Base-by-base conservation (phyloP, 2,888 invertebrate genomes). In the Augiades crinisus region DNA sequence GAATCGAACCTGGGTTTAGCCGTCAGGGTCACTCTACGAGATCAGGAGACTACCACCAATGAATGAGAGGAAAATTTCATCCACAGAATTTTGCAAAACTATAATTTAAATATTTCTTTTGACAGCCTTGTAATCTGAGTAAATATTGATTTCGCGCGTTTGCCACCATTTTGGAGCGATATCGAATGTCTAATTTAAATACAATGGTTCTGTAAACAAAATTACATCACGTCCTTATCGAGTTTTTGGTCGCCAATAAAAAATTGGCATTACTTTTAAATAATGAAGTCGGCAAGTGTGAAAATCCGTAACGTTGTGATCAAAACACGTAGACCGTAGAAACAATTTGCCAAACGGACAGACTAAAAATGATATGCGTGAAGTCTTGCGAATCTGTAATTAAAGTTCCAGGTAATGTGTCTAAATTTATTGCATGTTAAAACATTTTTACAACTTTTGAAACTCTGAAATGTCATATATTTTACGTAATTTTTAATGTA, bases 61-160 rank as follows among this genome's bases (percentile, higher is more conserved):
- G n/a, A n/a, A n/a, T n/a, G n/a, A n/a, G n/a, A n/a, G n/a, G n/a
- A n/a, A n/a, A n/a, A n/a, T n/a, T n/a, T n/a, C n/a, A n/a, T n/a
- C n/a, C n/a, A n/a, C n/a, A n/a, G n/a, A n/a, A 34, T 36, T 36
- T 30, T 43, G 43, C 50, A 50, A 31, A 40, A 50, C 50, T 50
- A 43, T 50, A 50, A 43, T 50, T 43, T 50, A 43, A 50, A 50
- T 43, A 43, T 43, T 50, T 50, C 50, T 43, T 50, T 50, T 43
- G 50, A 50, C 50, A 50, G 43, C 50, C 50, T 50, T 50, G 50
- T 50, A 50, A 50, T 50, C 50, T 50, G 50, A 50, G 50, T 43
- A 50, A 50, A 50, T 50, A 50, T 50, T 50, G 50, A 50, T 50
- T 50, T 50, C 50, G 50, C 50, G 50, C 50, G 50, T 50, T 43